Evolutionary conservation across 2,113 vertebrate species (phyloP), one percentile per base, ranked within the genome.

Genomic region (Myodes glareolus): DNA sequence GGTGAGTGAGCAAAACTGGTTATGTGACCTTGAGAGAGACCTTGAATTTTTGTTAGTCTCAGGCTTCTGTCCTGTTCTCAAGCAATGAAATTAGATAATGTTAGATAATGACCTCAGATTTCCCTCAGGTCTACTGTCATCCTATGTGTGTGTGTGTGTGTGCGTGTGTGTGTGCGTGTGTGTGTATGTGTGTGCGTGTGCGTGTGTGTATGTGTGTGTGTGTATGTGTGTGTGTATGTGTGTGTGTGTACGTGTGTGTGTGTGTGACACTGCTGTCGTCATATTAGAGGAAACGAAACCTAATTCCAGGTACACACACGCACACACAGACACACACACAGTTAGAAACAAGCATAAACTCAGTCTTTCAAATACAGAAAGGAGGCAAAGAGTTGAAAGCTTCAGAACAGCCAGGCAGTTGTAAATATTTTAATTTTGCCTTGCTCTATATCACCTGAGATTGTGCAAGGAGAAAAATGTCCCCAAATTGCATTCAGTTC

Each of bases 371-470:
- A 45, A 50, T n/a, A 7, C 45, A 47, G 31, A 36, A 68, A 25
- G 11, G 10, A 50, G 16, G 84, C 42, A 68, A 52, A n/a, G 19
- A 68, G 7, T 97, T 97, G 84, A 97, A 52, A 98, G 93, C 76
- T 96, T 95, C 91, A 97, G 96, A 98, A 97, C 98, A 98, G 98
- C 95, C 63, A 98, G 65, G 93, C 97, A 98, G 98, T 95, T 99
- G 98, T 98, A 99, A 98, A 99, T 99, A 99, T 98, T 99, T 98
- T 98, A 98, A 98, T 98, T 98, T 98, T 98, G 97, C 97, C 98
- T 98, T 98, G 98, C 98, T 98, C 98, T 97, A 72, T 91, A 92
- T 98, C 98, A 98, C 99, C 98, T 97, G 98, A 98, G 98, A 98
- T 99, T 98, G 98, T 98, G 97, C 97, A 95, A 94, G 29, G 92